Evolutionary conservation across 1,140 invertebrate genomes (phyloP).

Genomic region (Oscheius sp.): DNA sequence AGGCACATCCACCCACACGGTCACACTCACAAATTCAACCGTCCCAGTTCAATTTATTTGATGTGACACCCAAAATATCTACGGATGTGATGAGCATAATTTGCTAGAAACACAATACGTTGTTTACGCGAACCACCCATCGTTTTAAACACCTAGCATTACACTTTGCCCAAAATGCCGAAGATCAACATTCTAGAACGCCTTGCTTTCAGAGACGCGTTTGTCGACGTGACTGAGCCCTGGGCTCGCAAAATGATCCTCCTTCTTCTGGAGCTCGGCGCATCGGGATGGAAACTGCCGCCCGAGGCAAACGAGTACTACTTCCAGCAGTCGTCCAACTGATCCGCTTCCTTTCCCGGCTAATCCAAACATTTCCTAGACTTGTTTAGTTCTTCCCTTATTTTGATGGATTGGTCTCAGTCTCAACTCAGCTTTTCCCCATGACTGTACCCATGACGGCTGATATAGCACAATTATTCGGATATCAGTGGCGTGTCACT

Average conservation of each 20-base stretch:
- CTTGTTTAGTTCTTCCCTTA: slow-evolving; percentile 1
- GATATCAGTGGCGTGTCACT: slow-evolving; percentile 7
- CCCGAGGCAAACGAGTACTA: slow-evolving; percentile 59
- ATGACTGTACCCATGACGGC: slow-evolving; percentile 9
- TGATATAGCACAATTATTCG: neutral
- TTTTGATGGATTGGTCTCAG: slow-evolving; percentile 4
- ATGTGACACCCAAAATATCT: too few relatives aligned
- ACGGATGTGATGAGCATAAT: too few relatives aligned
- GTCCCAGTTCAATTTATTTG: too few relatives aligned
- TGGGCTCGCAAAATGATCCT: slow-evolving; percentile 60
- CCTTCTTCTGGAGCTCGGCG: slow-evolving; percentile 52
- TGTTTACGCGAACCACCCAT: too few relatives aligned
- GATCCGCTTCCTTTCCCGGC: neutral
- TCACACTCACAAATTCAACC: too few relatives aligned
- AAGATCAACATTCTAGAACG: too few relatives aligned
- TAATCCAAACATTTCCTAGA: too few relatives aligned
- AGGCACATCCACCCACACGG: too few relatives aligned
- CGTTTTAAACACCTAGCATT: too few relatives aligned
- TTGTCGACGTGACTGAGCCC: slow-evolving; percentile 51
- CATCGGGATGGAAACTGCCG: slow-evolving; percentile 49
- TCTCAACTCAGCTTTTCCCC: slow-evolving; percentile 2
- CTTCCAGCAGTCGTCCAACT: slow-evolving; percentile 47
- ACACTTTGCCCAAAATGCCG: too few relatives aligned
- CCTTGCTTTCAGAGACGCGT: slow-evolving; percentile 46
- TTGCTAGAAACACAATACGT: too few relatives aligned